Evolutionary conservation across 1,140 invertebrate species (phyloP), one percentile per base, ranked within the genome.

Genomic region (Bombyx mandarina): DNA sequence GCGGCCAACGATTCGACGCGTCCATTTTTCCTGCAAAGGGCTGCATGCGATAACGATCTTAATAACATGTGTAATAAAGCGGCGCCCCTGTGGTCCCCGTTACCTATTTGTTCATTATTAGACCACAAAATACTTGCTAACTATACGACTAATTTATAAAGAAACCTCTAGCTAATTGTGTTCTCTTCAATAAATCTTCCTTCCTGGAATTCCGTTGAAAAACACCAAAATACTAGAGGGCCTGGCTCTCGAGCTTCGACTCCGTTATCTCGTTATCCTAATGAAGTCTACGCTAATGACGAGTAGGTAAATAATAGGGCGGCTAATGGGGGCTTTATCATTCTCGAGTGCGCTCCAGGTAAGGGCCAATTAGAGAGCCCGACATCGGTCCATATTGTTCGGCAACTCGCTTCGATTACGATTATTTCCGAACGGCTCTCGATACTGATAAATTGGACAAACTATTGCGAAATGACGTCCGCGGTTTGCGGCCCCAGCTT

Each of bases 281-380:
- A 87, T 87, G 82, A 87, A 87, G 82, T 84, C 82, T 85, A 87
- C 82, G 80, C 80, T 87, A 87, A 87, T 87, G 82, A 85, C 79
- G 84, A 87, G 84, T 87, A 87, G 82, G 84, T 87, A 87, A 87
- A 87, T 87, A 87, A 85, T 86, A 86, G 82, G 84, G 79, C 79
- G 79, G 80, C 84, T 87, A 87, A 87, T 87, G 81, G 82, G 77
- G 81, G 81, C 84, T 84, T 87, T 85, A 85, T 87, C 84, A 87
- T 87, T 87, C 80, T 87, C 76, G 78, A 87, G 84, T 85, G 79
- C 79, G 82, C 84, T 85, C 73, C 82, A 85, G 84, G 84, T 85
- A 85, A 87, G 84, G 82, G 84, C 84, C 84, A 87, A 87, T 87
- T 87, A 87, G 82, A 77, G 78, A 79, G 77, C 72, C 80, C 82